Conservation (phyloP, 1,140 invertebrate species). For the Diuraphis noxia region DNA sequence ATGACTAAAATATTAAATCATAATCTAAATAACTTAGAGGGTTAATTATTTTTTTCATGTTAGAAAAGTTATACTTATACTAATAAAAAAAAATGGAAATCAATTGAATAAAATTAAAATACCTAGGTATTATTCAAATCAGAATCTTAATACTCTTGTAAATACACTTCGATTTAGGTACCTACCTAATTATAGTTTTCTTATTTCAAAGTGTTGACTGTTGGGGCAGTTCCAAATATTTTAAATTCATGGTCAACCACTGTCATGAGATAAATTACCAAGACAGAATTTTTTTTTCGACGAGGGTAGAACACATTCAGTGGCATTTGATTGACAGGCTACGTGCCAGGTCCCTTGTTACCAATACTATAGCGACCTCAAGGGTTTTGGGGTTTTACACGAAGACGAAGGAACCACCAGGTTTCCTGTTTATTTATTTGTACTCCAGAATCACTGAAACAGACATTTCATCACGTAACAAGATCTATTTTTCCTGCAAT, state of each 20-base stretch:
- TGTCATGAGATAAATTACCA: conserved; percentile 18
- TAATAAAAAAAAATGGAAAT: background rate
- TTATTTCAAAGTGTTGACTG: background rate
- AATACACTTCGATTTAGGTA: too few relatives aligned
- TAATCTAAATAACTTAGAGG: background rate
- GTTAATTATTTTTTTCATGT: background rate
- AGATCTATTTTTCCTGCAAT: conserved; percentile 9
- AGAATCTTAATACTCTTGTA: too few relatives aligned
- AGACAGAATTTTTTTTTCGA: background rate
- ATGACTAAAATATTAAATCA: background rate
- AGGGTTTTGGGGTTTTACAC: background rate
- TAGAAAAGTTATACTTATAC: background rate
- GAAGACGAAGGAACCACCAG: conserved; percentile 15
- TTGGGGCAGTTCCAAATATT: background rate
- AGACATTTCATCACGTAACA: conserved; percentile 40
- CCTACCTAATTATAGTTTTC: background rate
- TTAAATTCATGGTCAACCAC: background rate
- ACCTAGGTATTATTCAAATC: too few relatives aligned
- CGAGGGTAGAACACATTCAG: background rate
- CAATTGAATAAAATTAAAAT: background rate
- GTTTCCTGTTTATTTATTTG: conserved; percentile 39
- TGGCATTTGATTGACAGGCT: conserved; percentile 47
- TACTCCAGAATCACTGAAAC: conserved; percentile 38
- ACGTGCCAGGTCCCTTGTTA: conserved; percentile 44
- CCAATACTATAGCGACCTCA: conserved; percentile 20